A percentile compares a stretch with the other conserved stretches of the same genome.
Evolutionary conservation across 2,888 invertebrate species (phyloP).

Genomic region (Scaptomyza parva): DNA sequence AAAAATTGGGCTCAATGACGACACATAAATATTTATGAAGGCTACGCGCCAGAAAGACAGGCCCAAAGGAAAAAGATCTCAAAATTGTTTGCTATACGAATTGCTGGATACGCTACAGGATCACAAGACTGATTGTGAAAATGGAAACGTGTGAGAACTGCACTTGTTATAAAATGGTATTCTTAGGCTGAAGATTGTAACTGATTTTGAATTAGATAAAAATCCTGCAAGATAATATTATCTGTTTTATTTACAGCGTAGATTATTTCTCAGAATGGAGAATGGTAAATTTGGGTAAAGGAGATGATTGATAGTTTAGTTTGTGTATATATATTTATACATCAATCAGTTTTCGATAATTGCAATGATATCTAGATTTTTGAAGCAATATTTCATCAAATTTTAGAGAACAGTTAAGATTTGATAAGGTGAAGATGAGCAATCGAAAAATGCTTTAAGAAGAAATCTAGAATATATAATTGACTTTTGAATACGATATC

Average conservation of each 20-base stretch:
- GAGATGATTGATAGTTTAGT: conserved; percentile 5
- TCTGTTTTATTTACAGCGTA: neutral
- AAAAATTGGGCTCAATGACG: conserved; percentile 79
- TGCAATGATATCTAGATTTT: neutral
- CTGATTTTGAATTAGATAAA: conserved; percentile 16
- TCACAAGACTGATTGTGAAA: neutral
- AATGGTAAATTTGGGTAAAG: neutral
- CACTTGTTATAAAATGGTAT: neutral
- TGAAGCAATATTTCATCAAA: neutral
- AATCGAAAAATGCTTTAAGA: neutral
- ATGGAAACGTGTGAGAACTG: conserved; percentile 7
- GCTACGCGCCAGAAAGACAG: conserved; percentile 48
- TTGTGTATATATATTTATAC: neutral
- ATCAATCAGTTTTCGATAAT: too few relatives aligned
- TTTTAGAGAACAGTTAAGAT: neutral
- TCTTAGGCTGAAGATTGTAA: conserved; percentile 9
- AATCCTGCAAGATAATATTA: conserved; percentile 4
- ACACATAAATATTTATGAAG: conserved; percentile 78
- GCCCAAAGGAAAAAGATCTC: conserved; percentile 36
- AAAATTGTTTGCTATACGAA: conserved; percentile 22
- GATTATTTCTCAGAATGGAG: conserved; percentile 3
- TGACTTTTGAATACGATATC: neutral
- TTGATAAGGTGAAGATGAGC: neutral
- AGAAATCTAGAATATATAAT: neutral
- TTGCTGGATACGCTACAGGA: conserved; percentile 45